A percentile compares a stretch with the other conserved stretches of the same genome.
Evolutionary conservation across 2,888 invertebrate genomes (phyloP).

Genomic region (Brenthis daphne): DNA sequence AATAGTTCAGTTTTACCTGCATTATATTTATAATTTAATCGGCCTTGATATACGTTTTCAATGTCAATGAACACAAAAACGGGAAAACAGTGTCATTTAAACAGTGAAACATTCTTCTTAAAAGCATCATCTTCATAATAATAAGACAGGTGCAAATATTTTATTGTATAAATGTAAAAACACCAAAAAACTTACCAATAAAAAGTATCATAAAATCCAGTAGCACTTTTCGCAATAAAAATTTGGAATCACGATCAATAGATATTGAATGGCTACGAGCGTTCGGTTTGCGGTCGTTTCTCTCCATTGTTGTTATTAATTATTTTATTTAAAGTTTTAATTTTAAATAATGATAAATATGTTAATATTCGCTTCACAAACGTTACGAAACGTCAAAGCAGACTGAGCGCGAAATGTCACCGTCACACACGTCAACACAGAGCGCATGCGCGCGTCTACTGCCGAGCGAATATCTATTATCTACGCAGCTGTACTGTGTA

Average conservation of each 20-base stretch:
- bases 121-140: not conserved
- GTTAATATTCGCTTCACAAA: conserved; percentile 48
- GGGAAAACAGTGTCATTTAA: conserved; percentile 5
- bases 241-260: conserved; percentile 81
- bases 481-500: too few relatives aligned
- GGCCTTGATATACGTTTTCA: conserved; percentile 31
- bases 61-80: conserved; percentile 28
- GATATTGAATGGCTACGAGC: conserved; percentile 66
- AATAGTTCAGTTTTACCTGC: conserved; percentile 5
- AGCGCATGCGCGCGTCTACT: conserved; percentile 78
- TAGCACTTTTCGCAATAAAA: conserved; percentile 84
- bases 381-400: conserved; percentile 64
- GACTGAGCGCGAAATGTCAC: conserved; percentile 44
- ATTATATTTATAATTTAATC: conserved; percentile 18
- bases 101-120: not conserved
- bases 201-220: conserved; percentile 86
- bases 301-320: conserved; percentile 62
- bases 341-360: conserved; percentile 49
- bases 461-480: conserved; percentile 27
- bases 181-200: conserved; percentile 82
- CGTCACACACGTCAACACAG: conserved; percentile 55
- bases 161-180: conserved; percentile 12
- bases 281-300: conserved; percentile 68
- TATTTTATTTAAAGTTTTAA: conserved; percentile 40
- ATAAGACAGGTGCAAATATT: not conserved